A percentile compares a stretch with the other conserved stretches of the same genome.
phyloP scores from a whole-genome alignment of 1,140 invertebrate genomes.

The Anoplophora glabripennis region DNA sequence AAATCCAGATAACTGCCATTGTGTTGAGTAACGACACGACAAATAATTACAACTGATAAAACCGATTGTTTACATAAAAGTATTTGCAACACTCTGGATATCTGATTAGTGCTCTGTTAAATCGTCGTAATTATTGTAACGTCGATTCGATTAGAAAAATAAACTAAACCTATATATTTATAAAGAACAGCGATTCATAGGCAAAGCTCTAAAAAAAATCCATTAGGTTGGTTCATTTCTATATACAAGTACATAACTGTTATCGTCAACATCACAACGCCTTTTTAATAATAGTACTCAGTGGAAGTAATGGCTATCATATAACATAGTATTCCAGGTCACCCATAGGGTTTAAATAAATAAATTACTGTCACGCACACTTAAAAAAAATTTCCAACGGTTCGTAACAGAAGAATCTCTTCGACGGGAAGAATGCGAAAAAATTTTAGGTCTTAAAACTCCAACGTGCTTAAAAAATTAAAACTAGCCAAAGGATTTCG shows the following conservation, averaged over 20 bases:
- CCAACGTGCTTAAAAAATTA: too few relatives aligned
- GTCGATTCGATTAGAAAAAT: not conserved
- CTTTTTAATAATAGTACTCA: slow-evolving; percentile 31
- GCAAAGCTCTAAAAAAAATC: not conserved
- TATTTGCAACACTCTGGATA: too few relatives aligned
- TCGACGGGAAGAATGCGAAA: too few relatives aligned
- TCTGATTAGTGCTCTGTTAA: too few relatives aligned
- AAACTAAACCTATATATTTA: not conserved
- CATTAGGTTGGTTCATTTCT: not conserved
- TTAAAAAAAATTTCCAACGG: not conserved
- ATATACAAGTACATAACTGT: slow-evolving; percentile 9
- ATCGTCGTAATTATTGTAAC: too few relatives aligned
- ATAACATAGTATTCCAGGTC: slow-evolving; percentile 16
- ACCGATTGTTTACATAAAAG: too few relatives aligned
- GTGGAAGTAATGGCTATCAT: slow-evolving; percentile 44
- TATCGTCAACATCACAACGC: slow-evolving; percentile 24
- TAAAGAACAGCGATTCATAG: not conserved
- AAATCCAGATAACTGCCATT: too few relatives aligned
- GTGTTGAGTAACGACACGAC: too few relatives aligned
- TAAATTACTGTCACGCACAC: slow-evolving; percentile 10
- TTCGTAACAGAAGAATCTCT: too few relatives aligned
- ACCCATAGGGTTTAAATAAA: slow-evolving; percentile 23
- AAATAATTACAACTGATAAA: too few relatives aligned
- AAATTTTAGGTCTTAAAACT: too few relatives aligned
- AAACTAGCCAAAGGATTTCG: too few relatives aligned